Percentiles rank a stretch among this genome's conserved stretches.
Evolutionary conservation across 2,888 invertebrate species (phyloP).

Genomic region (Pyrrhosoma nymphula): DNA sequence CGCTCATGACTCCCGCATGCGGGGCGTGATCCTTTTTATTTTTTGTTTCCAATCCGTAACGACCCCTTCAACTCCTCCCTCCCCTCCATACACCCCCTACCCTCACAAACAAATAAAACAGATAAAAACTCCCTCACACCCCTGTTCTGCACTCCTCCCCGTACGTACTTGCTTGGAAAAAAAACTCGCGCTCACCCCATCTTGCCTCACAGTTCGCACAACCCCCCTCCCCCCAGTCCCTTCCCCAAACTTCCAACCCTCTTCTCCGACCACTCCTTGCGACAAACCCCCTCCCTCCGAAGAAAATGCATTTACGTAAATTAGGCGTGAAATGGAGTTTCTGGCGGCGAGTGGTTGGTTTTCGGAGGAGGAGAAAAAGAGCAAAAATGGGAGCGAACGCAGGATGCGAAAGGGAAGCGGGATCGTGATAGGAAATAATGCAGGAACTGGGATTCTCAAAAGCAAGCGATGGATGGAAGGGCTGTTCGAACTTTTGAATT

Average conservation of each 20-base stretch:
- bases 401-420: neutral
- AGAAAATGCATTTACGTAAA: conserved; percentile 77
- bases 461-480: neutral
- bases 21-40: conserved; percentile 41
- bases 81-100: neutral
- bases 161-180: neutral
- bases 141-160: neutral
- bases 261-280: neutral
- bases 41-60: neutral
- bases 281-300: neutral
- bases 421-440: neutral
- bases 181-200: neutral
- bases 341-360: neutral
- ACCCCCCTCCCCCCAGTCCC: neutral
- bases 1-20: conserved; percentile 45
- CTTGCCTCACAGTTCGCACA: neutral
- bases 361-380: neutral
- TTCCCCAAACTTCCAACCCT: neutral
- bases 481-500: neutral
- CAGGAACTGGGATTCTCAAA: neutral
- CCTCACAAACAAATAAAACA: neutral
- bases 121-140: too few relatives aligned
- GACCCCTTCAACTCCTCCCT: neutral
- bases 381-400: neutral
- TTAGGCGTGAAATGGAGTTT: conserved; percentile 78